Conservation (phyloP, 2,113 vertebrate genomes). For the Telmatochromis brichardi region DNA sequence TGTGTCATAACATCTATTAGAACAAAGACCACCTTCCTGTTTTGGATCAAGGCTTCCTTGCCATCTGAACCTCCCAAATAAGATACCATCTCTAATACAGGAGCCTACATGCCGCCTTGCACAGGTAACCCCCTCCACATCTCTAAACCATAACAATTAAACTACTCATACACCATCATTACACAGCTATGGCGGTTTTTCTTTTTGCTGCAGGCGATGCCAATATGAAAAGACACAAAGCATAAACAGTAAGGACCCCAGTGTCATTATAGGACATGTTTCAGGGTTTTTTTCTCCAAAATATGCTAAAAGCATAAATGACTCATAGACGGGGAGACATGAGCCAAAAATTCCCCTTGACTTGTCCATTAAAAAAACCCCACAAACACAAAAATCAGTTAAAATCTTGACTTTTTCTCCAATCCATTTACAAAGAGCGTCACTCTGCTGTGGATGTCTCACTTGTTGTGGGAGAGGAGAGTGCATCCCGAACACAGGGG, state of each 20-base stretch:
- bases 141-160: constrained; percentile 21
- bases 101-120: constrained; percentile 32
- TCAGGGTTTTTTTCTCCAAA: neutral
- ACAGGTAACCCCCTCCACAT: neutral
- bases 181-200: neutral
- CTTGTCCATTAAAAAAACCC: neutral
- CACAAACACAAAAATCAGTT: neutral
- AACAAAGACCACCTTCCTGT: constrained; percentile 46
- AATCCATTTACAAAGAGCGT: constrained; percentile 18
- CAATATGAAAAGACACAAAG: neutral
- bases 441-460: neutral
- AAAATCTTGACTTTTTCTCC: constrained; percentile 37
- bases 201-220: neutral
- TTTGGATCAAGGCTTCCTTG: constrained; percentile 10
- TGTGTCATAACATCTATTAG: constrained; percentile 48
- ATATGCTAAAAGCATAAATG: neutral
- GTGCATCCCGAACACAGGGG: neutral
- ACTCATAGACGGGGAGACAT: neutral
- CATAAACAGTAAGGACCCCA: constrained; percentile 10
- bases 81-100: constrained; percentile 9
- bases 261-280: neutral
- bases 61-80: neutral
- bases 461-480: constrained; percentile 26
- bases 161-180: constrained; percentile 1
- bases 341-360: constrained; percentile 3